Conservation (phyloP, 2,797 vertebrate genomes). For the Brachyalestes nurse region DNA sequence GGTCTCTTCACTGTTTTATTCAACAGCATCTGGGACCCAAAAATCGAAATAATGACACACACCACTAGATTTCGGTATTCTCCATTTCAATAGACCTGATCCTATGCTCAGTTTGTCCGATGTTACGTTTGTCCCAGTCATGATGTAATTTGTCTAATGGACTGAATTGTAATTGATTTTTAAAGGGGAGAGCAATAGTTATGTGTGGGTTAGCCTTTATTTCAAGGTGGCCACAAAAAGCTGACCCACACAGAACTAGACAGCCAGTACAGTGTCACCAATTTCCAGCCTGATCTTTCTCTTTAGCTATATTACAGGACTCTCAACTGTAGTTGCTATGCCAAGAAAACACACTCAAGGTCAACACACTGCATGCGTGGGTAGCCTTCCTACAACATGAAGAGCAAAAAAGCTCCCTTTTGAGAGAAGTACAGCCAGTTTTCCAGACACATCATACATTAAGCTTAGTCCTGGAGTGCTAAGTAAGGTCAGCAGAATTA, state of each 20-base stretch:
- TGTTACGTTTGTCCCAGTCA: slow-evolving; percentile 2
- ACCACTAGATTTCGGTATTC: not conserved
- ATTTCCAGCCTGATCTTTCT: slow-evolving; percentile 8
- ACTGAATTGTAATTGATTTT: slow-evolving; percentile 40
- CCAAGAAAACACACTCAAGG: slow-evolving; percentile 29
- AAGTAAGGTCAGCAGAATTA: not conserved
- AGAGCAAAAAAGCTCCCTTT: slow-evolving; percentile 5
- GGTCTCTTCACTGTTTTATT: slow-evolving; percentile 44
- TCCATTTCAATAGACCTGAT: slow-evolving; percentile 4
- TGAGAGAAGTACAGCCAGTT: not conserved
- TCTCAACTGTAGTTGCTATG: slow-evolving; percentile 32
- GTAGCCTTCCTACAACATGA: slow-evolving; percentile 9
- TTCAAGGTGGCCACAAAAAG: not conserved
- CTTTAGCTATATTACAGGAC: slow-evolving; percentile 31
- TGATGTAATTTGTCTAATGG: not conserved
- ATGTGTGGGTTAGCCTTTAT: not conserved
- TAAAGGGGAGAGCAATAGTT: not conserved
- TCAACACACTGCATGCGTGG: not conserved
- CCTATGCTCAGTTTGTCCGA: not conserved
- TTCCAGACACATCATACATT: not conserved
- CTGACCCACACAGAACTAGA: slow-evolving; percentile 9
- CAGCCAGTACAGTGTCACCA: not conserved
- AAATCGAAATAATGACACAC: slow-evolving; percentile 11
- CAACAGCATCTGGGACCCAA: slow-evolving; percentile 42
- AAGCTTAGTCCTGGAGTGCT: not conserved